Base-by-base conservation (phyloP, 2,797 vertebrate genomes). In the Pseudochromis fuscus region DNA sequence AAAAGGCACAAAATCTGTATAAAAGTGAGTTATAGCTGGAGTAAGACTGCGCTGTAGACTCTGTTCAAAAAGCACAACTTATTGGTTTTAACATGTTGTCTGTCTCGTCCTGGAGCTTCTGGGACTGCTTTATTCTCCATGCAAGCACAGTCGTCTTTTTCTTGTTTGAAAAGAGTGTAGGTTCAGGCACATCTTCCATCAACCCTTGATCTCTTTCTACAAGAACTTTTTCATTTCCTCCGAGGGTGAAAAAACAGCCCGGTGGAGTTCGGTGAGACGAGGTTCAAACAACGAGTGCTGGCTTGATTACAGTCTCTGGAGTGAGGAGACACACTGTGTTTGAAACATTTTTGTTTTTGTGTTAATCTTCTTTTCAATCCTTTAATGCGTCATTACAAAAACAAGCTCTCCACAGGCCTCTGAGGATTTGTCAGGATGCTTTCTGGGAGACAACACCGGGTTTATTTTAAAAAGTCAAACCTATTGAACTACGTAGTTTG, bases 371-470 rank as follows among this genome's bases (percentile, higher is more conserved):
- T 31, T 11, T 57, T 63, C 42, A 55, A 2, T 50, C 23, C n/a
- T 70, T 72, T 64, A 53, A 48, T 64, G 60, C 78, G 63, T 72
- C 72, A 78, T 67, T 45, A 52, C 11, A 76, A 51, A 72, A 68
- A 75, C 67, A 70, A 13, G 38, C 53, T 55, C 24, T 65, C 30
- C 1, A 6, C 38, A 50, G 31, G 25, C 19, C 60, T 62, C 40
- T 25, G 16, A 71, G 61, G 58, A 45, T 48, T 62, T 51, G 62
- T 56, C 25, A 27, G 15, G 10, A 48, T 28, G 37, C 46, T 64
- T 64, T 60, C 11, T 30, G 25, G 52, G 58, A 60, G 72, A 62
- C 31, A 61, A 50, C 7, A 1, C 12, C 0, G 0, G 4, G 25
- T 49, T 45, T 76, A 7, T 45, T 67, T 70, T 49, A 46, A 46